Percentiles rank a stretch among this genome's conserved stretches.
Conservation (phyloP, 2,113 vertebrate genomes). For the Caretta caretta region DNA sequence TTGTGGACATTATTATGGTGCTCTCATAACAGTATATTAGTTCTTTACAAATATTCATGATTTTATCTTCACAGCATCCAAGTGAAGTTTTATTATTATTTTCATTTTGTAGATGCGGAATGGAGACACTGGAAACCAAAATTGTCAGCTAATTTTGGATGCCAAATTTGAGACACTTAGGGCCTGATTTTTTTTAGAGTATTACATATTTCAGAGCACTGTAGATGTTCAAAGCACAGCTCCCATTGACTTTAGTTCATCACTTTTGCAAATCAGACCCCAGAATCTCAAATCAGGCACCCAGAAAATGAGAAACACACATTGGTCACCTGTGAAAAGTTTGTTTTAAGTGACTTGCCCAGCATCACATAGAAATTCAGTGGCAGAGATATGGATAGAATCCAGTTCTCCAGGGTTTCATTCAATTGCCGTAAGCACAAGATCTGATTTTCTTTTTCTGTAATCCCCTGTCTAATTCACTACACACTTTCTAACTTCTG, state of each 20-base stretch:
- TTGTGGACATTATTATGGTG: not conserved
- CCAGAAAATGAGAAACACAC: not conserved
- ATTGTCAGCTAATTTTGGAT: not conserved
- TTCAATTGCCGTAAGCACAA: not conserved
- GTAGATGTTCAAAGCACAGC: not conserved
- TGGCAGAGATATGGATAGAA: not conserved
- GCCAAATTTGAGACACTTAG: not conserved
- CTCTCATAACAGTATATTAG: not conserved
- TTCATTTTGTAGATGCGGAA: not conserved
- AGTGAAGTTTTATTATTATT: not conserved
- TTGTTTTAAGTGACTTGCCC: not conserved
- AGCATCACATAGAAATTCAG: not conserved
- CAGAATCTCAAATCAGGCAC: not conserved
- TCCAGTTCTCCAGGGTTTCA: not conserved
- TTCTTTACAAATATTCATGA: not conserved
- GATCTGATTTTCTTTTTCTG: not conserved
- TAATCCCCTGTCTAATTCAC: not conserved
- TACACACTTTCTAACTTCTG: not conserved
- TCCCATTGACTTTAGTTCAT: not conserved
- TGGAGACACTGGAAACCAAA: not conserved
- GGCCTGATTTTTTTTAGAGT: not conserved
- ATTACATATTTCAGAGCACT: not conserved
- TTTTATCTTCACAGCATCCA: not conserved
- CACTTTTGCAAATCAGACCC: not conserved
- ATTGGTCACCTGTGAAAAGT: not conserved